Percentiles rank a stretch among this genome's conserved stretches.
These are phyloP conservation scores for Atrichornis clamosus DNA, from an alignment of 2,113 vertebrate genomes.

Conservation along the genomic window DNA sequence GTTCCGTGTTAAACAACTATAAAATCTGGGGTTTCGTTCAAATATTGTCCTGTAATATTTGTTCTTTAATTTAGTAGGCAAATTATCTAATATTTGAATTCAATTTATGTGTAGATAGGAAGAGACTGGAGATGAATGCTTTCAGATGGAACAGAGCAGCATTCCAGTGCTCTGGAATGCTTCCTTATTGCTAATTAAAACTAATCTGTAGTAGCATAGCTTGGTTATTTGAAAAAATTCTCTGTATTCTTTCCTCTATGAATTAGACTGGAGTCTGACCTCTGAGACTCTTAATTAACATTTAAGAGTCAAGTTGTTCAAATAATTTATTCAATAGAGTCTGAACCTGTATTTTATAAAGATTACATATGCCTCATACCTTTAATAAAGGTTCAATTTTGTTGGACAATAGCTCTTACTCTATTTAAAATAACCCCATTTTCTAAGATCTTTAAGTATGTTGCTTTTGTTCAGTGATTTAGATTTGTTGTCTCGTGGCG, in stretches of 20 bases:
- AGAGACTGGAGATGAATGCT: background rate
- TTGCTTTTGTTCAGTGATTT: slow-evolving; percentile 29
- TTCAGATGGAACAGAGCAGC: background rate
- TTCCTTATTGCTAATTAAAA: background rate
- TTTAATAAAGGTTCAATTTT: background rate
- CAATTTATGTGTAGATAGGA: background rate
- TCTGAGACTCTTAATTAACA: background rate
- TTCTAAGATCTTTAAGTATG: background rate
- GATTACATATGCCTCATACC: background rate
- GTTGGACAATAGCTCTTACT: background rate
- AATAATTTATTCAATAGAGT: background rate
- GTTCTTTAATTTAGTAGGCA: background rate
- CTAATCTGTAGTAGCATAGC: background rate
- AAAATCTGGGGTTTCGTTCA: background rate
- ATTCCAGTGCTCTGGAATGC: background rate
- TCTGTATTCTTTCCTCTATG: background rate
- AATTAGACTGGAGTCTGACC: background rate
- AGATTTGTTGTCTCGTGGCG: background rate
- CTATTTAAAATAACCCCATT: background rate
- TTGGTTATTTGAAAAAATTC: background rate
- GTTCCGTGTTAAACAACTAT: background rate
- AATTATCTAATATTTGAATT: background rate
- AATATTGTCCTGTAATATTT: background rate
- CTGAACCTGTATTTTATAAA: background rate
- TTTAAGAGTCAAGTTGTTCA: background rate